Percentiles rank a stretch among this genome's conserved stretches.
Evolutionary conservation across 2,113 vertebrate genomes (phyloP).

Genomic region (Rhabdornis inornatus): DNA sequence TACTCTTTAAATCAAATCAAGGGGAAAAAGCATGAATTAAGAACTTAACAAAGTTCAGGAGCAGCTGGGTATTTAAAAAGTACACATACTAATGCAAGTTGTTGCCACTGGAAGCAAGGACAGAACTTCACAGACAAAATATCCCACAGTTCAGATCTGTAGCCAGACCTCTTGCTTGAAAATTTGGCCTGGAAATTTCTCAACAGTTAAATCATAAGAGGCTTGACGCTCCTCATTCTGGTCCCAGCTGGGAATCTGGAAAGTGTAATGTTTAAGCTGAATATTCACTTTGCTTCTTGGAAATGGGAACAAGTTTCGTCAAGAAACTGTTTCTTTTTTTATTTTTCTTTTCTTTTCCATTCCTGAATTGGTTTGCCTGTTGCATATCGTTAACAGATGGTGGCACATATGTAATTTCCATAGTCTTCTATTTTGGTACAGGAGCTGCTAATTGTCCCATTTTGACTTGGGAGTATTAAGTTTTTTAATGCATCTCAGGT

Average conservation of each 20-base stretch:
- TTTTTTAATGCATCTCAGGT: not conserved
- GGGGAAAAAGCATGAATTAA: not conserved
- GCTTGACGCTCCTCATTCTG: not conserved
- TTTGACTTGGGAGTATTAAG: not conserved
- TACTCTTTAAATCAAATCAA: not conserved
- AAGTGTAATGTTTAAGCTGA: constrained; percentile 1
- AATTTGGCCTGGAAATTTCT: constrained; percentile 34
- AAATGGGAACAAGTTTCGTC: not conserved
- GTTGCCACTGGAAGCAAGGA: not conserved
- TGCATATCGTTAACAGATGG: not conserved
- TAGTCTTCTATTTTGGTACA: not conserved
- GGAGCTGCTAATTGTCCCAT: not conserved
- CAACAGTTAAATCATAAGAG: constrained; percentile 20
- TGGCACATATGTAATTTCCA: not conserved
- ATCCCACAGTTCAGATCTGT: not conserved
- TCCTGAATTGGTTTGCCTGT: not conserved
- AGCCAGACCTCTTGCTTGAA: constrained; percentile 7
- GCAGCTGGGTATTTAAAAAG: not conserved
- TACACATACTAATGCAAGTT: not conserved
- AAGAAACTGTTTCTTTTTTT: not conserved
- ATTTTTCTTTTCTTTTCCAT: not conserved
- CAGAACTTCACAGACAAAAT: not conserved
- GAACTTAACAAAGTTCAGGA: not conserved
- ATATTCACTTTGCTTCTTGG: constrained; percentile 26
- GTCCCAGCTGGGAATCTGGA: constrained; percentile 38